phyloP scores from a whole-genome alignment of 1,140 invertebrate genomes.

The Rhysida immarginata region DNA sequence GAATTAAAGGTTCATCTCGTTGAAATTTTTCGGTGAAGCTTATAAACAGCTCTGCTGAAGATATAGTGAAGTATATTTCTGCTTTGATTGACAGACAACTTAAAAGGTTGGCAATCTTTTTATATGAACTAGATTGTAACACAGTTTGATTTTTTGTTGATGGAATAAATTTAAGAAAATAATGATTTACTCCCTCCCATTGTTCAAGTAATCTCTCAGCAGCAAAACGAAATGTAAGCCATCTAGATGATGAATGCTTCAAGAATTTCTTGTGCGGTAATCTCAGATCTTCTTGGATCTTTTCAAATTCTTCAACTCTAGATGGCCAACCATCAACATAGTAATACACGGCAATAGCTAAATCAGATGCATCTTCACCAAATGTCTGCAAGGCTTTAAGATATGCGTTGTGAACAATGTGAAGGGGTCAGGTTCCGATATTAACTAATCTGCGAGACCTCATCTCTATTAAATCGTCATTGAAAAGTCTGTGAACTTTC shows the following conservation, averaged over 20 bases:
- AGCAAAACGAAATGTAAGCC: constrained; percentile 13
- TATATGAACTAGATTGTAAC: constrained; percentile 10
- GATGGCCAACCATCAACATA: constrained; percentile 2
- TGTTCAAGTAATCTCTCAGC: constrained; percentile 16
- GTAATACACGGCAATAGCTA: neutral
- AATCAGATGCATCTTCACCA: neutral
- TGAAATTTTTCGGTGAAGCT: no score
- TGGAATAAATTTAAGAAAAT: constrained; percentile 14
- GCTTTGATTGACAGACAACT: no score
- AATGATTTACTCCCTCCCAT: no score
- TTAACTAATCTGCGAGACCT: neutral
- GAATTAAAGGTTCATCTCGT: no score
- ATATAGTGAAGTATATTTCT: no score
- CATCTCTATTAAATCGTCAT: constrained; percentile 15
- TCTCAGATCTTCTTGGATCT: neutral
- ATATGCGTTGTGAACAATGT: constrained; percentile 6
- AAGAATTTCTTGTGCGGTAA: neutral
- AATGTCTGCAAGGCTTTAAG: neutral
- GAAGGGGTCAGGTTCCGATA: neutral
- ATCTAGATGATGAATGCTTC: neutral
- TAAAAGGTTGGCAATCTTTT: constrained; percentile 1
- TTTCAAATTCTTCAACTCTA: neutral
- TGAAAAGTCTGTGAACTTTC: constrained; percentile 15
- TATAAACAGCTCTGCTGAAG: no score
- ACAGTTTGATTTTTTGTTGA: constrained; percentile 2